Evolutionary conservation across 2,797 vertebrate genomes (phyloP), one percentile per base, ranked within the genome.

Genomic region (Nyctibius grandis): DNA sequence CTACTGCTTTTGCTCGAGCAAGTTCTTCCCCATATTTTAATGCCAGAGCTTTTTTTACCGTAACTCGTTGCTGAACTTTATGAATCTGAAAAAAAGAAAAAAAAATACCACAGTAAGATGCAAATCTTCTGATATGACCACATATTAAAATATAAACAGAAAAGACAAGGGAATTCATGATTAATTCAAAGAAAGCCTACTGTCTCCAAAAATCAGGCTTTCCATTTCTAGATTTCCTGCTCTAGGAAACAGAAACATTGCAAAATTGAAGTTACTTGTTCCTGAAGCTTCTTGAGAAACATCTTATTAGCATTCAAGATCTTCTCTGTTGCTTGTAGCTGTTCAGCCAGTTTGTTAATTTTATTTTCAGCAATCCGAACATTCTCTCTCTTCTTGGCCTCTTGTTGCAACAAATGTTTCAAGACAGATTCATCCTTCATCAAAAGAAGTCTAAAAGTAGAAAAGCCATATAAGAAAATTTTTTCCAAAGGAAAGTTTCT

Each of bases 321-420:
- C 97, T 99, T 99, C 97, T 99, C 99, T 0, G 99, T 98, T 23
- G 99, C 99, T 95, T 98, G 98, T 56, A 99, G 98, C 96, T 99
- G 99, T 92, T 99, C 99, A 28, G 98, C 98, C 47, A 99, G 98
- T 77, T 98, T 98, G 88, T 96, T 95, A 84, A 99, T 98, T 91
- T 99, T 99, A 65, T 98, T 97, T 97, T 99, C 99, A 4, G 99
- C 98, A 42, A 98, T 98, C 90, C 98, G 98, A 94, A 99, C 98
- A 12, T 98, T 98, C 95, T 99, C 99, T 16, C 98, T 98, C 96
- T 99, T 99, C 97, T 98, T 99, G 84, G 98, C 98, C 96, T 99
- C 99, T 98, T 99, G 99, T 60, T 99, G 98, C 53, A 99, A 97
- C n/a, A 99, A 98, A 74, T 99, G 98, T 92, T 98, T 98, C 84